Evolutionary conservation across 2,113 vertebrate genomes (phyloP).

Genomic region (Salvelinus alpinus): DNA sequence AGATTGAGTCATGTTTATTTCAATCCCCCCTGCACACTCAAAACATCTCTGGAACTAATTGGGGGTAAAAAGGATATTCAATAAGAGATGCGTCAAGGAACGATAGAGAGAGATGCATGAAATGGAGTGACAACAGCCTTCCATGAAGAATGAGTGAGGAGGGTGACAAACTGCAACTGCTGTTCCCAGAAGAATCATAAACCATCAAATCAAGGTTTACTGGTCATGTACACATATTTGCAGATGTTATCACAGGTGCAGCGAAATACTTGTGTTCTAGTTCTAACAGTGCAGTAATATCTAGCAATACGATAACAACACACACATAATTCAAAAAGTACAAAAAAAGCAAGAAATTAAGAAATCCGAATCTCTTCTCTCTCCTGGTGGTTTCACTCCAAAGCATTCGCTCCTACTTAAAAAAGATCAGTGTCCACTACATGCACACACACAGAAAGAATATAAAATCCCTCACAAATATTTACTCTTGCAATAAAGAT

Average conservation of each 20-base stretch:
- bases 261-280: too few species aligned
- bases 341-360: too few species aligned
- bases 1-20: neutral
- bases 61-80: too few species aligned
- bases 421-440: neutral
- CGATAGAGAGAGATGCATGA: neutral
- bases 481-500: conserved; percentile 11
- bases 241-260: too few species aligned
- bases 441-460: conserved; percentile 11
- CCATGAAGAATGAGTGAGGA: conserved; percentile 1
- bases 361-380: neutral
- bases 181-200: conserved; percentile 4
- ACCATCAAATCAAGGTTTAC: conserved; percentile 1
- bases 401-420: neutral
- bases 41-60: too few species aligned
- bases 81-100: neutral
- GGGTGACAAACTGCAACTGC: neutral
- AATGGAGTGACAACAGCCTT: neutral
- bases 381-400: conserved; percentile 26
- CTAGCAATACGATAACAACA: too few species aligned
- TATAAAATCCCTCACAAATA: conserved; percentile 2
- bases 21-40: neutral
- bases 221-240: too few species aligned
- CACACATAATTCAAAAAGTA: too few species aligned
- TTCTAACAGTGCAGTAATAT: too few species aligned